Base-by-base conservation (phyloP, 2,888 invertebrate genomes). In the Drosophila atroscutellata region DNA sequence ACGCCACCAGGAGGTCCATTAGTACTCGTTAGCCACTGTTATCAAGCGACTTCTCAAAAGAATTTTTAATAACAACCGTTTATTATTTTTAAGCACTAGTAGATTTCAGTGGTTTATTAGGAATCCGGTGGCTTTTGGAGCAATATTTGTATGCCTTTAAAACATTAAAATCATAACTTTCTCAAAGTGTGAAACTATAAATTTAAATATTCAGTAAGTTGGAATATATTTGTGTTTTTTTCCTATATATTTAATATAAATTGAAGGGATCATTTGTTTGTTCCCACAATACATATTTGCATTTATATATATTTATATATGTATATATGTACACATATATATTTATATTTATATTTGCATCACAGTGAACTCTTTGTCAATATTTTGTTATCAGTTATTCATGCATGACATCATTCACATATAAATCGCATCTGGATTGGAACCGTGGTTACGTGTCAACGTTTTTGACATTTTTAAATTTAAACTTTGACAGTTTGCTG, bases 401-500 rank as follows among this genome's bases (percentile, higher is more conserved):
- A 90, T 88, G 89, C 90, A 83, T 90, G 90, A 90, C 79, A 83
- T 86, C 81, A 80, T 83, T 81, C 81, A 77, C 69, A 80, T 79
- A 71, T 73, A 63, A 75, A 75, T 75, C 75, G 61, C 72, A 77
- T 74, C 70, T 55, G 60, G 37, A 66, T 69, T 62, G 79, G 47
- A 26, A 57, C 36, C 13, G 62, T 71, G 57, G 69, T 67, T 73
- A 56, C 83, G 65, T 83, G 89, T 89, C 87, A 83, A 42, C 55
- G 66, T 90, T 87, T 80, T 83, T 90, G 91, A 88, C 91, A 90
- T 80, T 91, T 89, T 88, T 82, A 78, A 83, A 90, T 89, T 83
- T 88, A 77, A 81, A 78, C 74, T 77, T 80, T 90, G 91, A 91
- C 91, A 91, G 80, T 62, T 77, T 39, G 59, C 64, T 76, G 77